A percentile compares a stretch with the other conserved stretches of the same genome.
phyloP scores from a whole-genome alignment of 1,140 invertebrate species.

The Drosophila ogumai region DNA sequence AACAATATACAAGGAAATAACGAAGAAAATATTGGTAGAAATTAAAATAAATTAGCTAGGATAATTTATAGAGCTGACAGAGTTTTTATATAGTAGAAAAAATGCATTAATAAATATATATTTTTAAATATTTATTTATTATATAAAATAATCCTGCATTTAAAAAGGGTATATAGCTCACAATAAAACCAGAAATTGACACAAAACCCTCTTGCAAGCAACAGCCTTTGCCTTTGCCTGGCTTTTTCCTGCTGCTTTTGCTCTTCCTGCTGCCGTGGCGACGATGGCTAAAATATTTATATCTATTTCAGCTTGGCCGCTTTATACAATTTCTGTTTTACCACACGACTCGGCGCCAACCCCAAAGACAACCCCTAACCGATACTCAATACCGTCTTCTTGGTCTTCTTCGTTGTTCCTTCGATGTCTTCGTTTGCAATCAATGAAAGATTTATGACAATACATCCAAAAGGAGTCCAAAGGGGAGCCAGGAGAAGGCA shows the following conservation, averaged over 20 bases:
- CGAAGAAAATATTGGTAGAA: neutral
- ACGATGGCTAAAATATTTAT: constrained; percentile 71
- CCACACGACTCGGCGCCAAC: constrained; percentile 25
- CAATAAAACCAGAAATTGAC: neutral
- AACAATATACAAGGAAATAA: neutral
- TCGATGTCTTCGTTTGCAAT: constrained; percentile 78
- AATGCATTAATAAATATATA: neutral
- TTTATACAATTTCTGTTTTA: constrained; percentile 66
- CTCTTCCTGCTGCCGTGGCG: constrained; percentile 28
- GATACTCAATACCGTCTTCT: constrained; percentile 20
- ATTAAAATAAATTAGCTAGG: neutral
- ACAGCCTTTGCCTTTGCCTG: constrained; percentile 19
- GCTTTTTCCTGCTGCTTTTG: neutral
- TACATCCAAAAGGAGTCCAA: constrained; percentile 26
- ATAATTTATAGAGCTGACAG: neutral
- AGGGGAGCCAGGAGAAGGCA: neutral
- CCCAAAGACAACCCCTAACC: neutral
- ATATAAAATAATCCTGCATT: neutral
- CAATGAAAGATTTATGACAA: constrained; percentile 82
- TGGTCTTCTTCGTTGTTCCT: constrained; percentile 22
- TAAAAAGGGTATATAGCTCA: neutral
- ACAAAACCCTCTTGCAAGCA: constrained; percentile 14
- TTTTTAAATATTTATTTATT: neutral
- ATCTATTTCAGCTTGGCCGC: constrained; percentile 74
- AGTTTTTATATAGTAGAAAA: neutral